Evolutionary conservation across 2,888 invertebrate species (phyloP).

Genomic region (Lithophane socia): DNA sequence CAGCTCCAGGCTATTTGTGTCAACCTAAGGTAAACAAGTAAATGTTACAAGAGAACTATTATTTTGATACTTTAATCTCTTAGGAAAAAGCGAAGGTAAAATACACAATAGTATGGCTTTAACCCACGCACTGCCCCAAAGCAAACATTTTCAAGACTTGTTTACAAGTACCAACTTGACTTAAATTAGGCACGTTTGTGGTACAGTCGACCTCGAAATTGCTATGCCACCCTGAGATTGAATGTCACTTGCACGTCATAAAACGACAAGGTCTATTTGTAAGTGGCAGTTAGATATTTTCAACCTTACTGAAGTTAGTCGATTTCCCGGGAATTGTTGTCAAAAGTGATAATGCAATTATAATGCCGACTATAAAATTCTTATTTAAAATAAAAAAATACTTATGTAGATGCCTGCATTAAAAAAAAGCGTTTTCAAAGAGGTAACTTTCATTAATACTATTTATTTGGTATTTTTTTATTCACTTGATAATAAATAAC

Average conservation of each 20-base stretch:
- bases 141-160: neutral
- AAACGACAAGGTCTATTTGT: neutral
- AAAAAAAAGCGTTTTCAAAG: neutral
- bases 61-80: neutral
- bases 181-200: neutral
- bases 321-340: neutral
- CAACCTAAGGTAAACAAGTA: neutral
- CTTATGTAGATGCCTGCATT: neutral
- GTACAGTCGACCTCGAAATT: neutral
- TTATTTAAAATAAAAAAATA: neutral
- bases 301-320: too few relatives aligned
- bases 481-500: too few relatives aligned
- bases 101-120: neutral
- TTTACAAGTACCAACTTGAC: neutral
- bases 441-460: neutral
- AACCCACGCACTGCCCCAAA: slow-evolving; percentile 2
- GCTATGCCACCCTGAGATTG: neutral
- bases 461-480: neutral
- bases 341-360: neutral
- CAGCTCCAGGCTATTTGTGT: neutral
- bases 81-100: neutral
- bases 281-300: too few relatives aligned
- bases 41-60: neutral
- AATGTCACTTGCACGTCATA: neutral
- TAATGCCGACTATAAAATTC: neutral